These are phyloP conservation scores for Rousettus madagascariensis DNA, from an alignment of 2,797 vertebrate genomes.

Conservation along the genomic window DNA sequence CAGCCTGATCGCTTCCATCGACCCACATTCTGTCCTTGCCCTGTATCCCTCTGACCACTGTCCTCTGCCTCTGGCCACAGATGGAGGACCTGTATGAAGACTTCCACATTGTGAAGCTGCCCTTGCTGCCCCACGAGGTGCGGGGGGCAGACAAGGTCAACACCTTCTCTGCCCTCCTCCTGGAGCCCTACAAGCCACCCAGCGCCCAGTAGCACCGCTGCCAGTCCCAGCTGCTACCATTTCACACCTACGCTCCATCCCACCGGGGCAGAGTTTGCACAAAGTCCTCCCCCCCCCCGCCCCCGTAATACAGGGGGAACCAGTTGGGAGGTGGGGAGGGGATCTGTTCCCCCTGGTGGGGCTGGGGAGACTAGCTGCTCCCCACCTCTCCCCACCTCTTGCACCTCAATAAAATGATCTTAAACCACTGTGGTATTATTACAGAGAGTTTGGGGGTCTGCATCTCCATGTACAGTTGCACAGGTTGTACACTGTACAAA, in stretches of 20 bases:
- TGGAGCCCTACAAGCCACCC: slow-evolving; percentile 95
- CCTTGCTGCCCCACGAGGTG: slow-evolving; percentile 95
- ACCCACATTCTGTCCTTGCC: neutral
- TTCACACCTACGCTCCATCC: neutral
- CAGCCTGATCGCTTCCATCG: neutral
- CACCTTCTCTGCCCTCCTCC: slow-evolving; percentile 94
- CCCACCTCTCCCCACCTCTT: slow-evolving; percentile 61
- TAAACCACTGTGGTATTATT: slow-evolving; percentile 30
- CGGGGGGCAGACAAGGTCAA: slow-evolving; percentile 95
- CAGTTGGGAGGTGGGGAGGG: slow-evolving; percentile 26
- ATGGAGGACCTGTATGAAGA: slow-evolving; percentile 98
- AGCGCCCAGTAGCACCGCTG: slow-evolving; percentile 80
- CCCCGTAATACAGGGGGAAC: slow-evolving; percentile 40
- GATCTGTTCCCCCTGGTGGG: slow-evolving; percentile 69
- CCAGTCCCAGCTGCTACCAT: neutral
- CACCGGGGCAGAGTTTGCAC: slow-evolving; percentile 71
- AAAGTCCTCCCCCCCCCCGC: slow-evolving; percentile 51
- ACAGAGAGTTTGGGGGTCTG: too few species aligned
- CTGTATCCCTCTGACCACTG: neutral
- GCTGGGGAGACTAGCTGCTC: slow-evolving; percentile 37
- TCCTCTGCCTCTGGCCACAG: slow-evolving; percentile 78
- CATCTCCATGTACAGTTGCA: neutral
- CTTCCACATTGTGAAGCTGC: slow-evolving; percentile 97
- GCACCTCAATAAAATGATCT: slow-evolving; percentile 73
- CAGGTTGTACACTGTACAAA: neutral